Evolutionary conservation across 2,797 vertebrate species (phyloP), one percentile per base, ranked within the genome.

Genomic region (Chloroceryle amazona): DNA sequence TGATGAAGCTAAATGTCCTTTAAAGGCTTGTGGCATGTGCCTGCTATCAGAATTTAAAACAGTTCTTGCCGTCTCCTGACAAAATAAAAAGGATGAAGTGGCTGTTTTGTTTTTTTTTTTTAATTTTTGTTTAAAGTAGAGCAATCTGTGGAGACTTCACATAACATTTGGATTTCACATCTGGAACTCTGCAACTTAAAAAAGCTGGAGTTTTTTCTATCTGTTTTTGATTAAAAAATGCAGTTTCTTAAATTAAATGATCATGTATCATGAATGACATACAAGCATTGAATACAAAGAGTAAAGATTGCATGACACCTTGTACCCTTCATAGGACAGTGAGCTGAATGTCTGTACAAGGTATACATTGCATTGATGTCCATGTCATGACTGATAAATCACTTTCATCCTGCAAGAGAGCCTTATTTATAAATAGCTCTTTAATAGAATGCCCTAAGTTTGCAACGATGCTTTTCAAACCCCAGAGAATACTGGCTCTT

Each of bases 141-240:
- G 89, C 86, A 90, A 89, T 96, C 91, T 73, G 89, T 73, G 82
- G 94, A 88, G 71, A 73, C 26, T 93, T 87, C 79, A 61, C 92
- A 95, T 94, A 70, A 39, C 85, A 79, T 95, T 97, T 96, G 90
- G 94, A 95, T 97, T 96, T 95, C 94, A 95, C 96, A 95, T 92
- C 94, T 88, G 90, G 86, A 96, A 31, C 75, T 81, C 83, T 88
- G 92, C 81, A 93, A 35, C 86, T 91, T 95, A 55, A 49, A 67
- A 67, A 92, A 93, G 52, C 33, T 51, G 60, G 37, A 83, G 1
- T 80, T 88, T 89, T 26, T 26, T 12, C 86, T 73, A 81, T 93
- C 68, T 78, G 86, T 47, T 94, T 88, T 93, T 81, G 46, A 85
- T 80, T 88, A 72, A 3, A 78, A 96, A 92, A 73, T 2, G 16